Conservation (phyloP, 2,113 vertebrate species). For the Dermatemys mawii region DNA sequence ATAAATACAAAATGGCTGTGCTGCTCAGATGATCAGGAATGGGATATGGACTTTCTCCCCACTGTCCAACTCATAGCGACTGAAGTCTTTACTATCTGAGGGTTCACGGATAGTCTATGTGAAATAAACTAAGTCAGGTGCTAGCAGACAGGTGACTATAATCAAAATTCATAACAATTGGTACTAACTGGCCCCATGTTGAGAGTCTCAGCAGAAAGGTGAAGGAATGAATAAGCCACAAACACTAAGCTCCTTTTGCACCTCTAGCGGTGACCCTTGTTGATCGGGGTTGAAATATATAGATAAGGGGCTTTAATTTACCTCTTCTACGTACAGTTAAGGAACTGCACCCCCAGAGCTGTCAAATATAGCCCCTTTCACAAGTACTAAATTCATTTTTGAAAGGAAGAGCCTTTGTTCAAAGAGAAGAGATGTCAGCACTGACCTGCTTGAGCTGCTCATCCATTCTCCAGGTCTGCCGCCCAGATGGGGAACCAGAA, state of each 20-base stretch:
- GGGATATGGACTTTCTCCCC: background rate
- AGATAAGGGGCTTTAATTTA: background rate
- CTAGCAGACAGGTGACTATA: background rate
- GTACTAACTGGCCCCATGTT: background rate
- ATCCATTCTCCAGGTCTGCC: slow-evolving; percentile 84
- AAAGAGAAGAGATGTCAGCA: background rate
- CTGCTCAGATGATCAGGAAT: background rate
- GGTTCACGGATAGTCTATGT: accelerated
- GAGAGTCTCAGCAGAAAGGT: background rate
- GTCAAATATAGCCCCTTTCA: accelerated
- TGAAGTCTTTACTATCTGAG: background rate
- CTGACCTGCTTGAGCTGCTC: slow-evolving; percentile 92
- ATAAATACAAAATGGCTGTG: accelerated
- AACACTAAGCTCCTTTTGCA: background rate
- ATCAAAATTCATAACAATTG: background rate
- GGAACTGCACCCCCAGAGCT: background rate
- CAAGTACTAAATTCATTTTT: background rate
- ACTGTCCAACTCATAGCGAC: background rate
- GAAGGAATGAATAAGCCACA: background rate
- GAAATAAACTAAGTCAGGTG: accelerated
- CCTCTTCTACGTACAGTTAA: accelerated
- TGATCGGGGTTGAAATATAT: accelerated
- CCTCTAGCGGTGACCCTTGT: background rate
- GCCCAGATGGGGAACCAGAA: slow-evolving; percentile 75
- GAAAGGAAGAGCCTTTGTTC: background rate